phyloP scores from a whole-genome alignment of 2,797 vertebrate species.

The Buphagus erythrorhynchus region DNA sequence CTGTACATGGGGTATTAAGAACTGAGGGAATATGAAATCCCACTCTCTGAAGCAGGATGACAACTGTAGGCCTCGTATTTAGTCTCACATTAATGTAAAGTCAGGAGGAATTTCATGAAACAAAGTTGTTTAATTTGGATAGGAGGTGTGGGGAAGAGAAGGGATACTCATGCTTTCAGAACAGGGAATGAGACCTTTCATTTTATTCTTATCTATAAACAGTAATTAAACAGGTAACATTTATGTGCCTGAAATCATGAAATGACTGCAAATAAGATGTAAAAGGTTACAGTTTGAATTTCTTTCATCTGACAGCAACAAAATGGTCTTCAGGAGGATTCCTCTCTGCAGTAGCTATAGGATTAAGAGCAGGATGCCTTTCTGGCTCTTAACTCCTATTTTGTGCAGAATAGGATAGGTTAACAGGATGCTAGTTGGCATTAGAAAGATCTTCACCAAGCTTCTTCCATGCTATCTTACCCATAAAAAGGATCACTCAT shows the following conservation, averaged over 20 bases:
- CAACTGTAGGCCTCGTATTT: not conserved
- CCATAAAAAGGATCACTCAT: not conserved
- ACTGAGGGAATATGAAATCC: not conserved
- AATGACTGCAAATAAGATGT: not conserved
- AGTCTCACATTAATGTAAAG: not conserved
- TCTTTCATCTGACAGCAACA: not conserved
- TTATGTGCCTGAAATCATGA: slow-evolving; percentile 4
- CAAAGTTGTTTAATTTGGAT: not conserved
- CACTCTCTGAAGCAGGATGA: not conserved
- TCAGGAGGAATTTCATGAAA: not conserved
- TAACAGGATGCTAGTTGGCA: not conserved
- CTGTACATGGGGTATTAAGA: not conserved
- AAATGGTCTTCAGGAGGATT: not conserved
- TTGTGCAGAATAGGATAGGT: not conserved
- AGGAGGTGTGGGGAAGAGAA: not conserved
- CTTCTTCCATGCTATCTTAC: fast-evolving
- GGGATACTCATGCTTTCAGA: not conserved
- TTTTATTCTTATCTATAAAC: slow-evolving; percentile 55
- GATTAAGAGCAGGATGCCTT: not conserved
- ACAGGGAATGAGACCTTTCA: slow-evolving; percentile 32
- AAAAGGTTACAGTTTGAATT: not conserved
- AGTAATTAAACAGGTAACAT: slow-evolving; percentile 23
- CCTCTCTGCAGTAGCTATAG: not conserved
- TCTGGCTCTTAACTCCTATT: not conserved
- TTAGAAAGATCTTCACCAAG: not conserved